phyloP scores from a whole-genome alignment of 2,888 invertebrate genomes.

The Zeuzera pyrina region DNA sequence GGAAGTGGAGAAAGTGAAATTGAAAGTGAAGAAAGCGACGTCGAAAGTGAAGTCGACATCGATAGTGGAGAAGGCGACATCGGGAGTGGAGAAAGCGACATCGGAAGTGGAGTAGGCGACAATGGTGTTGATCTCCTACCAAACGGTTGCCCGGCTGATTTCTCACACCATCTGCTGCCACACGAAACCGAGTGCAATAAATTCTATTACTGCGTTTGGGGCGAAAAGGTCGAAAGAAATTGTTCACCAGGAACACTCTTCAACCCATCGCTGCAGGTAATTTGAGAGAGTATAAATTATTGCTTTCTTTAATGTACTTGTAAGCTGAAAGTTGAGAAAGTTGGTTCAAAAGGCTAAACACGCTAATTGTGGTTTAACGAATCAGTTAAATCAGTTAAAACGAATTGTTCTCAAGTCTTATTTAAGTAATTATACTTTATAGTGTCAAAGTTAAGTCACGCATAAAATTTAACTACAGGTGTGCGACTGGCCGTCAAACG shows the following conservation, averaged over 20 bases:
- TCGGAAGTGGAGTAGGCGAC: constrained; percentile 1
- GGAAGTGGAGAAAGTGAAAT: not conserved
- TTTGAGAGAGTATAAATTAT: too few species aligned
- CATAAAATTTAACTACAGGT: constrained; percentile 13
- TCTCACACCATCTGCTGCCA: constrained; percentile 25
- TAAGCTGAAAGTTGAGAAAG: too few species aligned
- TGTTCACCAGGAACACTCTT: constrained; percentile 33
- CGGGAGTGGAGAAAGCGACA: not conserved
- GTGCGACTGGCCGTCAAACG: constrained; percentile 21
- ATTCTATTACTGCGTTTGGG: constrained; percentile 38
- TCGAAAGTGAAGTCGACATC: too few species aligned
- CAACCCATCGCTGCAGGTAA: constrained; percentile 30
- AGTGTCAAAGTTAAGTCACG: too few species aligned
- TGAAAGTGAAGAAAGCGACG: not conserved
- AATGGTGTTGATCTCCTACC: too few species aligned
- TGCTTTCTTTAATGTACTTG: too few species aligned
- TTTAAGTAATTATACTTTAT: too few species aligned
- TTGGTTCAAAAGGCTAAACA: too few species aligned
- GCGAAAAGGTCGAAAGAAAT: constrained; percentile 21
- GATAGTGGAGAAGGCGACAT: constrained; percentile 1
- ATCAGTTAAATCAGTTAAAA: too few species aligned
- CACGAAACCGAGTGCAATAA: constrained; percentile 35
- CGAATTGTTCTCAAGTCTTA: not conserved
- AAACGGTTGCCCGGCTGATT: constrained; percentile 32
- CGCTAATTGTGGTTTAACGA: too few species aligned